Conservation (phyloP, 2,797 vertebrate genomes). For the Pyrocephalus nanus region DNA sequence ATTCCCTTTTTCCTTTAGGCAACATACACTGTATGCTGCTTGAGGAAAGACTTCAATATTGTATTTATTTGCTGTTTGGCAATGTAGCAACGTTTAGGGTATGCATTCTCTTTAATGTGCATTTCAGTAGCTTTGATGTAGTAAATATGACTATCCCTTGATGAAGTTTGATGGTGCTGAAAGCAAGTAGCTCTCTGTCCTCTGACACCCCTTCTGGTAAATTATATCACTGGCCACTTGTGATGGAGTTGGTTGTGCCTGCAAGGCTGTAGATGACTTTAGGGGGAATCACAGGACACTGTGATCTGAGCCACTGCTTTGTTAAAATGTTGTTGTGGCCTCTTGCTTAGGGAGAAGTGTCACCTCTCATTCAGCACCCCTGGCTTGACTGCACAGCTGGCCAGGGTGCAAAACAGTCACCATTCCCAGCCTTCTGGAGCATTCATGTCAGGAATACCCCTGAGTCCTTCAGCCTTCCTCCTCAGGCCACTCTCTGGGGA, state of each 20-base stretch:
- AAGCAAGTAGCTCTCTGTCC: not conserved
- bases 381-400: not conserved
- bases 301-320: not conserved
- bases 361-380: fast-evolving
- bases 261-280: not conserved
- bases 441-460: not conserved
- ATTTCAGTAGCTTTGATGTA: not conserved
- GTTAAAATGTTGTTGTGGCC: not conserved
- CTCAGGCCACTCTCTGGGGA: not conserved
- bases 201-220: not conserved
- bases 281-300: not conserved
- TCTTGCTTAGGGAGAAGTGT: not conserved
- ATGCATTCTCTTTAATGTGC: not conserved
- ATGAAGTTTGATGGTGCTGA: not conserved
- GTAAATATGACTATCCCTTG: not conserved
- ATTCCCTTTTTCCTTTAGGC: not conserved
- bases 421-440: not conserved
- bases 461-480: fast-evolving
- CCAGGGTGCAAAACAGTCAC: not conserved
- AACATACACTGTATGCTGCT: not conserved
- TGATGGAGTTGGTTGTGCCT: not conserved
- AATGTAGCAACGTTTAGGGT: not conserved
- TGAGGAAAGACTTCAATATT: not conserved
- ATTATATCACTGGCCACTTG: not conserved
- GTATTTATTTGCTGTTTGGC: not conserved